Conservation (phyloP, 2,113 vertebrate genomes). For the Neomonachus schauinslandi region DNA sequence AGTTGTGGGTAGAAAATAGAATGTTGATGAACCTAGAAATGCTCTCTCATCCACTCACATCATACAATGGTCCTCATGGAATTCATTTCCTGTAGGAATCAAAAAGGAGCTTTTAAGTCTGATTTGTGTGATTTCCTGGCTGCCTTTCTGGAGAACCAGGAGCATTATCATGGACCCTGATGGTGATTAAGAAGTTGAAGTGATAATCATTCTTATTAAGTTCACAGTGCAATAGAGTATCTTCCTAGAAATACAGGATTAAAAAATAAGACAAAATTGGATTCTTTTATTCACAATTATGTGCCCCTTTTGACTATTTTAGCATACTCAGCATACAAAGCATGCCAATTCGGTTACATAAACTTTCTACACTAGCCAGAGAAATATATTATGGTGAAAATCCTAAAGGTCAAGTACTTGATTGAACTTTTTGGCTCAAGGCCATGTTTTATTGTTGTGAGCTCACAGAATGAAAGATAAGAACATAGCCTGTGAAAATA, state of each 20-base stretch:
- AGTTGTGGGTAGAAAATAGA: background rate
- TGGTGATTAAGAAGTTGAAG: background rate
- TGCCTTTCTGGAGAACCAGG: background rate
- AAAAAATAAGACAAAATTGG: background rate
- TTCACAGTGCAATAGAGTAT: background rate
- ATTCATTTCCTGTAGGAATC: conserved; percentile 58
- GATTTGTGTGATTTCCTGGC: conserved; percentile 20
- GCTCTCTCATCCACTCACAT: background rate
- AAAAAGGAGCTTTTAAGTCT: conserved; percentile 22
- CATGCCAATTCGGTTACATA: background rate
- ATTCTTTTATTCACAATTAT: background rate
- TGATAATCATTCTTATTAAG: background rate
- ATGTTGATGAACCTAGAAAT: conserved; percentile 2
- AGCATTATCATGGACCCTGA: background rate
- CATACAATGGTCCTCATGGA: background rate
- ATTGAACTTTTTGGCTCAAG: conserved; percentile 21
- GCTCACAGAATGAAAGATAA: conserved; percentile 14
- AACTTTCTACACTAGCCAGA: background rate
- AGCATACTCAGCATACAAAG: background rate
- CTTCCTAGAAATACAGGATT: background rate
- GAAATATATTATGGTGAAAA: background rate
- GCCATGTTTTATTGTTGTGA: conserved; percentile 13
- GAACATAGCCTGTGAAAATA: background rate
- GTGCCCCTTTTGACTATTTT: background rate
- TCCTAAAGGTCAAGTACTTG: background rate